Evolutionary conservation across 2,888 invertebrate species (phyloP).

Genomic region (Neoascia interrupta): DNA sequence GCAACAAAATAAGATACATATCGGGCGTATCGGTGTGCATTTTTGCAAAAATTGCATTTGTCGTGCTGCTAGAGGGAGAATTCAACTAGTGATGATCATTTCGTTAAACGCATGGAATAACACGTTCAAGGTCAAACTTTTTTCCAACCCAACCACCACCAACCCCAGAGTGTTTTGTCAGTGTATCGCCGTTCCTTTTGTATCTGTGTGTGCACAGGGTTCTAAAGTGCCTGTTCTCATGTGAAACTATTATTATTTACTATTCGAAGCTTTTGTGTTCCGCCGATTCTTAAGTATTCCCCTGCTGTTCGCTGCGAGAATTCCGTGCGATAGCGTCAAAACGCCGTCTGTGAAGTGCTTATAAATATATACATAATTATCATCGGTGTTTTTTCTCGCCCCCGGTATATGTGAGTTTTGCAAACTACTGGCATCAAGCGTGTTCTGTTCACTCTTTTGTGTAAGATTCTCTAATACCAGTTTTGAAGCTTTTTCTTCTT

Average conservation of each 20-base stretch:
- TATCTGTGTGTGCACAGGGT: conserved; percentile 35
- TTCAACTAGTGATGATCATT: conserved; percentile 56
- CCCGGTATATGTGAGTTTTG: no score
- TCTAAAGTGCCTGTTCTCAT: conserved; percentile 58
- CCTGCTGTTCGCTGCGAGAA: conserved; percentile 44
- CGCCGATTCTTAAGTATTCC: conserved; percentile 28
- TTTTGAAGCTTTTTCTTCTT: conserved; percentile 50
- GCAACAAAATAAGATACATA: conserved; percentile 22
- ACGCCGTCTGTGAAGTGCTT: conserved; percentile 56
- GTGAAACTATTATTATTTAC: conserved; percentile 67
- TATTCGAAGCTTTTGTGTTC: conserved; percentile 54
- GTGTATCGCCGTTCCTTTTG: conserved; percentile 2
- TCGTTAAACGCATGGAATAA: conserved; percentile 75
- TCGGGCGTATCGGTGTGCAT: conserved; percentile 8
- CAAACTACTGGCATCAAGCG: conserved; percentile 45
- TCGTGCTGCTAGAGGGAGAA: conserved; percentile 13
- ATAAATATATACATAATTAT: conserved; percentile 53
- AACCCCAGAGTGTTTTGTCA: conserved; percentile 58
- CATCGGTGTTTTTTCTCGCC: no score
- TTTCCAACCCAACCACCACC: conserved; percentile 59
- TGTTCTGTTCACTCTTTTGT: conserved; percentile 38
- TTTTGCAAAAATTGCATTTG: conserved; percentile 50
- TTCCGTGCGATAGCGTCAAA: conserved; percentile 49
- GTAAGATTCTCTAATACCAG: conserved; percentile 56
- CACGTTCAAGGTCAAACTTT: conserved; percentile 79